Base-by-base conservation (phyloP, 2,888 invertebrate species). In the Orthosia incerta region DNA sequence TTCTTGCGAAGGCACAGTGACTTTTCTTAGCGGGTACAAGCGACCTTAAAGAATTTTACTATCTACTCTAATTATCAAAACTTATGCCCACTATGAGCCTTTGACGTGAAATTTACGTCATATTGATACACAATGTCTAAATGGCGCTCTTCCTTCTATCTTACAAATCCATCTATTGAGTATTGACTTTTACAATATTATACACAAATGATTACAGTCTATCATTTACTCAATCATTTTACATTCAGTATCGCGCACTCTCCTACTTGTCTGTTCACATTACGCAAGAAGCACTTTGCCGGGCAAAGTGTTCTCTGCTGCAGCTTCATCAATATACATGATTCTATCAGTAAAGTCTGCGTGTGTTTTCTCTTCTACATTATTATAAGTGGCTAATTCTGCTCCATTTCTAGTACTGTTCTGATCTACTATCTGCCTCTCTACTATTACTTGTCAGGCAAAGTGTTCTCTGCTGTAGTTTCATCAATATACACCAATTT, bases 141-240 rank as follows among this genome's bases (percentile, higher is more conserved):
- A 50, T 23, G 23, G 20, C n/a, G 64, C 48, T 53, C 18, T 23
- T 61, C 61, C 18, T 61, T 53, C n/a, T 69, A 53, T 57, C 20
- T 61, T 48, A 69, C 20, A 26, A 57, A 45, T 60, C 5, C 69
- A 66, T 15, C 23, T 67, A 46, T 26, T 62, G 73, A 82, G 83
- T 74, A 69, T 82, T 56, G 45, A 62, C 15, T 70, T 67, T 64
- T 64, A 71, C 18, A 67, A 48, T 57, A 67, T 56, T 61, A 69
- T 85, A 85, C 65, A 82, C 84, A 81, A 85, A 66, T 79, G 72
- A 68, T 71, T 55, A 50, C 63, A n/a, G 55, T 69, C 55, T 69
- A 61, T 65, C 15, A 69, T 65, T 57, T 53, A 46, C 26, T 56
- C 72, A 61, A 7, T n/a, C n/a, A n/a, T n/a, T 20, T 66, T 51